Percentiles rank a stretch among this genome's conserved stretches.
phyloP scores from a whole-genome alignment of 2,797 vertebrate genomes.

The Enteromius mattozi region DNA sequence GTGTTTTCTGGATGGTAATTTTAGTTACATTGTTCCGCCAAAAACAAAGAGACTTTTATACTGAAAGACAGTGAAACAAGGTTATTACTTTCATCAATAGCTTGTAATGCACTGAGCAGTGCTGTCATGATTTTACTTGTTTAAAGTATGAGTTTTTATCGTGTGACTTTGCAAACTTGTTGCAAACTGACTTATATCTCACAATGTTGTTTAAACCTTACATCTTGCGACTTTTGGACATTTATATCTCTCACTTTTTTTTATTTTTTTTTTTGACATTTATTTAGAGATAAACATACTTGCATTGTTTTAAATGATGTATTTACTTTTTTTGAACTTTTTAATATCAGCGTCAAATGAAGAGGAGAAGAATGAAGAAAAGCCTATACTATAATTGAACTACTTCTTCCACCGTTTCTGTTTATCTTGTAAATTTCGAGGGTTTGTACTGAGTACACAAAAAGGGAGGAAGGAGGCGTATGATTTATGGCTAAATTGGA shows the following conservation, averaged over 20 bases:
- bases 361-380: neutral
- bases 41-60: too few species aligned
- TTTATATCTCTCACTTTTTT: neutral
- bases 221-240: neutral
- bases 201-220: neutral
- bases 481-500: conserved; percentile 39
- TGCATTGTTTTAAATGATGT: neutral
- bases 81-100: too few species aligned
- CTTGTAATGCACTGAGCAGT: too few species aligned
- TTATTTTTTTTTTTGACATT: neutral
- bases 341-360: neutral
- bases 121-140: too few species aligned
- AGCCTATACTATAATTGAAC: neutral
- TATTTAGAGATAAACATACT: neutral
- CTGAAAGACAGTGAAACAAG: too few species aligned
- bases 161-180: neutral
- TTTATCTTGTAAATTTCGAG: neutral
- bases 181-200: too few species aligned
- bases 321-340: neutral
- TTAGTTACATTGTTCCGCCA: too few species aligned
- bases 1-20: too few species aligned
- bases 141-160: neutral
- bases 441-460: neutral
- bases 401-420: neutral
- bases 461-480: neutral